Evolutionary conservation across 2,888 invertebrate species (phyloP), one percentile per base, ranked within the genome.

Genomic region (Dorcus parallelipipedus): DNA sequence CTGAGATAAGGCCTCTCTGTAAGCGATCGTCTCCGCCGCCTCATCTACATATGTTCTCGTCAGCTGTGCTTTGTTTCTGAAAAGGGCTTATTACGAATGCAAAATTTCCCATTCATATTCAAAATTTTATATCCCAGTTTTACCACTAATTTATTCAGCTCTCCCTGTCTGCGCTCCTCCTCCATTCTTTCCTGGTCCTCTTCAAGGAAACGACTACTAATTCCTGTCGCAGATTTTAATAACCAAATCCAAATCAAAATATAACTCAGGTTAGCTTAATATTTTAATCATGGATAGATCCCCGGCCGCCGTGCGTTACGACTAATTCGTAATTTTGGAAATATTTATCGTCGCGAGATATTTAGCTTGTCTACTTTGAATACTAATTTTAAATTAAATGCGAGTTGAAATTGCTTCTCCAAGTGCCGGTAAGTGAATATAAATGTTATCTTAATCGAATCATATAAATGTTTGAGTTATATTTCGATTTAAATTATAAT

Each of bases 71-170:
- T 81, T 81, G 80, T 81, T 81, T 80, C 79, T 76, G 80, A 83
- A 84, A 83, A 83, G 83, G 84, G 83, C 87, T 89, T 86, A 89
- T 89, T 88, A 88, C 84, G 84, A 84, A 89, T 89, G 89, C 88
- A 88, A 89, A 89, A 89, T 87, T 86, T 85, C 84, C 88, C 87
- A 89, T 89, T 89, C 89, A 89, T 89, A 89, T 89, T 89, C 89
- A 89, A 89, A 89, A 89, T 89, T 89, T 89, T 89, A 89, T 89
- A 89, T 88, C 88, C 86, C 85, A 77, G 83, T 83, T 84, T 84
- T 84, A 82, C 81, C 83, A 85, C 87, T 88, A 88, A 88, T 88
- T 88, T 88, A 88, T 88, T 86, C 88, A 78, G 77, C 81, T 78
- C 76, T 76, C 67, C 67, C 69, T 68, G 67, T 73, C 77, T 79